phyloP scores from a whole-genome alignment of 2,797 vertebrate species.

The Pempheris klunzingeri region DNA sequence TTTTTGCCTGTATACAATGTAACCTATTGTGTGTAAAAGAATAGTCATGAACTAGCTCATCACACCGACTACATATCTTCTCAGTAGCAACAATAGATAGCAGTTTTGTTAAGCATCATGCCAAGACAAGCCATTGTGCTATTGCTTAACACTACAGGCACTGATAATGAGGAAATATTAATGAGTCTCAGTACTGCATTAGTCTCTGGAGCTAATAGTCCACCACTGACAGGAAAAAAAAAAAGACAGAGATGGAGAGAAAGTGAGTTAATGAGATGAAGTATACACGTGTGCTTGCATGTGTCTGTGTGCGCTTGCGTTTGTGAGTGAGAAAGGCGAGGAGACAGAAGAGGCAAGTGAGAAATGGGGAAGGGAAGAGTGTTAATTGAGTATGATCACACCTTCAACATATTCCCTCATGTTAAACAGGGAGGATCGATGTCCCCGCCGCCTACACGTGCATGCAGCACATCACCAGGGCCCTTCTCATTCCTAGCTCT shows the following conservation, averaged over 20 bases:
- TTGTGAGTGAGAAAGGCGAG: constrained; percentile 17
- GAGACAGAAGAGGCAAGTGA: constrained; percentile 17
- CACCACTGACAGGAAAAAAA: constrained; percentile 42
- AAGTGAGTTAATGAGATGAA: constrained; percentile 61
- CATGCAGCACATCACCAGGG: constrained; percentile 21
- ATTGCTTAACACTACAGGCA: constrained; percentile 46
- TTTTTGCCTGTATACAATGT: not conserved
- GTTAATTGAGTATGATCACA: constrained; percentile 75
- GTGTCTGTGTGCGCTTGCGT: constrained; percentile 26
- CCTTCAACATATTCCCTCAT: constrained; percentile 54
- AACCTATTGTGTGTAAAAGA: not conserved
- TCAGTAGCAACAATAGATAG: constrained; percentile 28
- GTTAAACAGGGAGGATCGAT: constrained; percentile 38
- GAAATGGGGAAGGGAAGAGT: constrained; percentile 54
- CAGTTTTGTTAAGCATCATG: constrained; percentile 51
- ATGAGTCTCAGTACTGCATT: constrained; percentile 54
- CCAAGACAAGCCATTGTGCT: constrained; percentile 53
- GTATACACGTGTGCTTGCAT: constrained; percentile 44
- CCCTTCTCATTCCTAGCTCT: not conserved
- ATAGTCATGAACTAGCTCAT: constrained; percentile 20
- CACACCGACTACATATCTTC: constrained; percentile 25
- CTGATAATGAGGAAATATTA: constrained; percentile 73
- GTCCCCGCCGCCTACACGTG: constrained; percentile 19
- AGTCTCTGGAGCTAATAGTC: constrained; percentile 62
- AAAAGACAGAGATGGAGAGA: constrained; percentile 49